Base-by-base conservation (phyloP, 2,888 invertebrate species). In the Cantharis lateralis region DNA sequence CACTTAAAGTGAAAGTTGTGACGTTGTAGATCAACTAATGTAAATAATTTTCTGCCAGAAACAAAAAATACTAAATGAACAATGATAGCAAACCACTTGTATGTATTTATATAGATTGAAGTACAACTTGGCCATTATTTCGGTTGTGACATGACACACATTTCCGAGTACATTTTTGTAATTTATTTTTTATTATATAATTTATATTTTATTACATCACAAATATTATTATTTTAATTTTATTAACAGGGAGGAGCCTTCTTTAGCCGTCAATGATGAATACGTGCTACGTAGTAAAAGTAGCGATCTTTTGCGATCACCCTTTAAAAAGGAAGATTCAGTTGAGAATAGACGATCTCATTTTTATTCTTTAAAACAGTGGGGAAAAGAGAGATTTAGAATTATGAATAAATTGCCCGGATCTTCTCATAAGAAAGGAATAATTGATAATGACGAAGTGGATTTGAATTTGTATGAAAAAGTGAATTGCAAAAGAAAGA, bases 331-430 rank as follows among this genome's bases (percentile, higher is more conserved):
- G 88, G 90, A 91, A 84, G 91, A 92, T 81, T 91, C 92, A 64
- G 90, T 91, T 69, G 93, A 93, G 82, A 89, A 86, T 82, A 90
- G 92, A 88, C 88, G 90, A 87, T 93, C 93, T 68, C 94, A 94
- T 85, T 94, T 96, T 87, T 95, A 95, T 87, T 93, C 94, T 24
- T 88, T 96, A 75, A 95, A 95, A 87, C 94, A 95, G 86, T 96
- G 96, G 96, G 95, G 96, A 75, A 93, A 93, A 86, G 95, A 92
- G 83, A 91, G 95, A 82, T 90, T 96, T 86, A 90, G 94, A 87
- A 90, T 95, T 85, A 94, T 95, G 84, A 93, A 93, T 82, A 91
- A 92, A 87, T 89, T 90, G 18, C 88, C 89, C 71, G 91, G 91
- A 71, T 87, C 89, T 16, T 75, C 74, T 88, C 88, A 91, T 89